Percentiles rank a stretch among this genome's conserved stretches.
phyloP scores from a whole-genome alignment of 2,797 vertebrate species.

The Enteromius paludinosus region DNA sequence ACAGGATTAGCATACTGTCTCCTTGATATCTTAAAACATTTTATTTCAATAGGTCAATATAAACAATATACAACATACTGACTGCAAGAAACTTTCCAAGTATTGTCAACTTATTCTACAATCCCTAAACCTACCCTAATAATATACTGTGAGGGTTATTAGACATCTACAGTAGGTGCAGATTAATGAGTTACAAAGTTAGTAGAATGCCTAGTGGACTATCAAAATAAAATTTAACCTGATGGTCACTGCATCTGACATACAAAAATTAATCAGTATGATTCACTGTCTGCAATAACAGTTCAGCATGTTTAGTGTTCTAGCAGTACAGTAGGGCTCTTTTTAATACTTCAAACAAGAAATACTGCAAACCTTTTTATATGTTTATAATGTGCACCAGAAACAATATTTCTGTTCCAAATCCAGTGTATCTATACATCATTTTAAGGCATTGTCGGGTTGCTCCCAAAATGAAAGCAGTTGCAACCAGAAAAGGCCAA shows the following conservation, averaged over 20 bases:
- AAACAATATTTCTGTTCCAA: background rate
- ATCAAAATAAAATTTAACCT: too few species aligned
- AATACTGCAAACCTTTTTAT: background rate
- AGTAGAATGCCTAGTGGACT: too few species aligned
- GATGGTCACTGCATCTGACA: background rate
- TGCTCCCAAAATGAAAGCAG: background rate
- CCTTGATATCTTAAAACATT: too few species aligned
- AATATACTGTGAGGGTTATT: too few species aligned
- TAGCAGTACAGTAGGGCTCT: background rate
- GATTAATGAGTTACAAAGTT: too few species aligned
- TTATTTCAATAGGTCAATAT: too few species aligned
- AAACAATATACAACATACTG: too few species aligned
- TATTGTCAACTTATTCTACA: too few species aligned
- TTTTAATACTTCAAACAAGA: background rate
- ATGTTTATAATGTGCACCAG: slow-evolving; percentile 3
- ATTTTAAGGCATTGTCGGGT: background rate
- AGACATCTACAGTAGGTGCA: too few species aligned
- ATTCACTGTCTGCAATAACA: slow-evolving; percentile 6
- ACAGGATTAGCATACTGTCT: too few species aligned
- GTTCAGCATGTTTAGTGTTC: slow-evolving; percentile 1
- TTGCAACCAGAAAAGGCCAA: background rate
- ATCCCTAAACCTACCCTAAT: too few species aligned
- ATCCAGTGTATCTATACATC: background rate
- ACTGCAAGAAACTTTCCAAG: too few species aligned
- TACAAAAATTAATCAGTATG: background rate